Percentiles rank a stretch among this genome's conserved stretches.
These are phyloP conservation scores for Thaleichthys pacificus DNA, from an alignment of 2,797 vertebrate genomes.

Conservation along the genomic window DNA sequence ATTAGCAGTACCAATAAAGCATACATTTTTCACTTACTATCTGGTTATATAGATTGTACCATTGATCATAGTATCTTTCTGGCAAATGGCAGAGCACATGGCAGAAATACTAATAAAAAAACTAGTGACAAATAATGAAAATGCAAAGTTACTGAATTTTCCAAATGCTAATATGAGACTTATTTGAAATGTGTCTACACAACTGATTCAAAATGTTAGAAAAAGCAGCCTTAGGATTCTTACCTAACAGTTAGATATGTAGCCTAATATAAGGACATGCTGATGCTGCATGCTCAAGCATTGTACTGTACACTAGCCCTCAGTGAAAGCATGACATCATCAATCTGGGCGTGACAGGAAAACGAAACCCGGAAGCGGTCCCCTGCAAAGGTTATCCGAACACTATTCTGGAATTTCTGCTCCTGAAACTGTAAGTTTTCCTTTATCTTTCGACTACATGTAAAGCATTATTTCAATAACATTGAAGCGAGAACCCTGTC, in stretches of 20 bases:
- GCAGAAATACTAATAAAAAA: background rate
- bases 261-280: background rate
- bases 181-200: background rate
- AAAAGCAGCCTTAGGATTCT: background rate
- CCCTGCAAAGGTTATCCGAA: background rate
- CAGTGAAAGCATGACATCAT: too few species aligned
- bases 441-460: background rate
- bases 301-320: too few species aligned
- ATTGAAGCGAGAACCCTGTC: too few species aligned
- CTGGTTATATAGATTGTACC: background rate
- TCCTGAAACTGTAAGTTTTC: constrained; percentile 1
- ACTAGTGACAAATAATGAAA: background rate
- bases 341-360: constrained; percentile 11
- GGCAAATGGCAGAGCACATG: background rate
- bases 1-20: background rate
- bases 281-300: too few species aligned
- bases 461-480: too few species aligned
- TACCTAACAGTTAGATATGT: background rate
- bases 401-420: background rate
- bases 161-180: background rate
- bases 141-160: background rate
- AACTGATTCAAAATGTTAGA: background rate
- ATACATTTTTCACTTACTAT: background rate
- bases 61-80: background rate
- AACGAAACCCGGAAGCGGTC: constrained; percentile 32